Evolutionary conservation across 1,140 invertebrate genomes (phyloP).

Genomic region (Octopus sinensis): DNA sequence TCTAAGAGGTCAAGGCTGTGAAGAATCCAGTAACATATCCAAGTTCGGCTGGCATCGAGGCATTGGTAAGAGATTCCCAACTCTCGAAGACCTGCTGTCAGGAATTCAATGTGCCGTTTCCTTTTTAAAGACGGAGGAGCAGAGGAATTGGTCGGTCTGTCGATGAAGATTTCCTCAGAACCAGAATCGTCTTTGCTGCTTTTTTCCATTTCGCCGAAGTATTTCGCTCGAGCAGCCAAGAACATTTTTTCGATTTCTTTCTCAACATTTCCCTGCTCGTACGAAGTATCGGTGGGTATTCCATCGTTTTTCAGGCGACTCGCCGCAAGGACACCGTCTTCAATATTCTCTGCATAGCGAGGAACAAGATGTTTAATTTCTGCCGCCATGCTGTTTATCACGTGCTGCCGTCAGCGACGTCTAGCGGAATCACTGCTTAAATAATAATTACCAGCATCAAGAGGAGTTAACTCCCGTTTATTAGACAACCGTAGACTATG

Average conservation of each 20-base stretch:
- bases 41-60: conserved; percentile 89
- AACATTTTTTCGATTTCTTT: conserved; percentile 1
- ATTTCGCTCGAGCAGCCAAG: not conserved
- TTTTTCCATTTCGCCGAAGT: not conserved
- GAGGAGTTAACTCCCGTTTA: not conserved
- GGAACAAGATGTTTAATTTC: not conserved
- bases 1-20: conserved; percentile 83
- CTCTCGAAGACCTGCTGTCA: conserved; percentile 69
- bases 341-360: not conserved
- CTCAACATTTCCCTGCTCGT: not conserved
- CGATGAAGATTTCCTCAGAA: not conserved
- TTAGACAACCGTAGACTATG: not conserved
- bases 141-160: not conserved
- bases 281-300: not conserved
- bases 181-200: not conserved
- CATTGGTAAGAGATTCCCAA: conserved; percentile 71
- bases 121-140: conserved; percentile 28
- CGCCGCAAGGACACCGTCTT: not conserved
- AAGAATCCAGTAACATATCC: conserved; percentile 93
- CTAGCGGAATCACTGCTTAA: not conserved
- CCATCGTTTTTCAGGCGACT: not conserved
- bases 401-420: no score
- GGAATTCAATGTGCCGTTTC: conserved; percentile 56
- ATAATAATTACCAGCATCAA: not conserved
- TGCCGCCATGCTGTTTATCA: not conserved